These are phyloP conservation scores for Cottoperca gobio DNA, from an alignment of 2,797 vertebrate genomes.

Conservation along the genomic window DNA sequence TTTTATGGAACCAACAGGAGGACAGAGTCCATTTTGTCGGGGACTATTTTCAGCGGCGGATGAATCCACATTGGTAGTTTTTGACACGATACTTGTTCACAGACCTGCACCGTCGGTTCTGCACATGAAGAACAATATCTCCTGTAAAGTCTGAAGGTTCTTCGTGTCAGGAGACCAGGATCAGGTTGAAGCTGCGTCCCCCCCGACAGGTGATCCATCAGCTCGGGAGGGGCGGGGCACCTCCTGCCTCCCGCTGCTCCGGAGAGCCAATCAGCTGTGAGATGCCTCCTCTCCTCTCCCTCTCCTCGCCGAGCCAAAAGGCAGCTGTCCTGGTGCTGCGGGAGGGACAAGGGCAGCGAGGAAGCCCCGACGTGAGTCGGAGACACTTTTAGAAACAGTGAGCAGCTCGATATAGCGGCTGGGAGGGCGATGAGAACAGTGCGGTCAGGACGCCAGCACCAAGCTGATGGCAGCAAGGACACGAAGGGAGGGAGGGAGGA, in stretches of 20 bases:
- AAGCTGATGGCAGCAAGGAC: conserved; percentile 47
- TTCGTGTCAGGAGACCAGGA: too few species aligned
- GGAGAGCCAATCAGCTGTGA: conserved; percentile 46
- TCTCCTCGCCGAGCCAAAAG: conserved; percentile 17
- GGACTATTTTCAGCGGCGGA: too few species aligned
- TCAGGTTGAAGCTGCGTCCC: too few species aligned
- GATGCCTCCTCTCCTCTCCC: background rate
- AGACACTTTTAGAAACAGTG: conserved; percentile 57
- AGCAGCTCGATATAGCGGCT: conserved; percentile 32
- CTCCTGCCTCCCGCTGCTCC: conserved; percentile 22
- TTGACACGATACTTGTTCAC: too few species aligned
- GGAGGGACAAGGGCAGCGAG: conserved; percentile 60
- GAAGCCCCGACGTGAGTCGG: conserved; percentile 10
- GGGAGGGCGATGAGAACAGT: conserved; percentile 32
- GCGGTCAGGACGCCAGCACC: conserved; percentile 32
- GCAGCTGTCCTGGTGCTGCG: conserved; percentile 46
- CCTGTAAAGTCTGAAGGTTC: too few species aligned
- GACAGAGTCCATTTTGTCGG: too few species aligned
- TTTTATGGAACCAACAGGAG: too few species aligned
- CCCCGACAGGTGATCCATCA: conserved; percentile 69
- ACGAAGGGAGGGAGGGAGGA: conserved; percentile 16
- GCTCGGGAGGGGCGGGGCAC: conserved; percentile 16
- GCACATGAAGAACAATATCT: too few species aligned
- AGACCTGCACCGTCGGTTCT: too few species aligned
- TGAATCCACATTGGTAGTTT: too few species aligned